phyloP scores from a whole-genome alignment of 2,113 vertebrate species.

The Pteropus alecto region DNA sequence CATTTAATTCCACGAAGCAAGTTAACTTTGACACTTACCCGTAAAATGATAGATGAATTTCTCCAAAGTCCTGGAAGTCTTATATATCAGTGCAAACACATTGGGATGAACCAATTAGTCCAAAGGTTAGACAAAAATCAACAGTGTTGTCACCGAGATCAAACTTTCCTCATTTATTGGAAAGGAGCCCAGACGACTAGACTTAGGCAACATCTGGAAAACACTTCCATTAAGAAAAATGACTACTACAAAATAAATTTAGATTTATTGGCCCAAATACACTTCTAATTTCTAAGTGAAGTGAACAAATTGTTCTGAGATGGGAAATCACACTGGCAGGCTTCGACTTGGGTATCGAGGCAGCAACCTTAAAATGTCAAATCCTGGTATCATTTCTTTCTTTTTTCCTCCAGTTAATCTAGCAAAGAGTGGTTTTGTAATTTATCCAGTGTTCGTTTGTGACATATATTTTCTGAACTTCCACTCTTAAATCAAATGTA shows the following conservation, averaged over 20 bases:
- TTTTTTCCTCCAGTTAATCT: neutral
- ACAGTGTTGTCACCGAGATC: slow-evolving; percentile 83
- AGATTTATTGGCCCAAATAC: slow-evolving; percentile 82
- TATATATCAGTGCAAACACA: slow-evolving; percentile 82
- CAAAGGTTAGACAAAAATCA: slow-evolving; percentile 80
- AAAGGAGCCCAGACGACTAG: slow-evolving; percentile 81
- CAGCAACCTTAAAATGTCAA: slow-evolving; percentile 46
- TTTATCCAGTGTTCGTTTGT: neutral
- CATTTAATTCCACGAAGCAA: slow-evolving; percentile 45
- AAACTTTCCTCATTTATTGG: slow-evolving; percentile 86
- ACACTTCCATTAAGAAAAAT: slow-evolving; percentile 86
- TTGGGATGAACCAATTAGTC: slow-evolving; percentile 79
- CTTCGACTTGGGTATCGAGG: slow-evolving; percentile 30
- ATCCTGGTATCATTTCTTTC: neutral
- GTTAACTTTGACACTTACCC: slow-evolving; percentile 80
- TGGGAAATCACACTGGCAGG: slow-evolving; percentile 67
- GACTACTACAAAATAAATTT: slow-evolving; percentile 82
- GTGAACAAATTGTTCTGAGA: slow-evolving; percentile 82
- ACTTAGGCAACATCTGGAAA: slow-evolving; percentile 86
- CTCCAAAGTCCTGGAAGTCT: slow-evolving; percentile 66
- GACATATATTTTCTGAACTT: neutral
- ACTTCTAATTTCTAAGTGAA: slow-evolving; percentile 80
- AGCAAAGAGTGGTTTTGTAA: slow-evolving; percentile 52
- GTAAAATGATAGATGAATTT: slow-evolving; percentile 61
- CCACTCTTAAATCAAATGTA: neutral